Evolutionary conservation across 2,797 vertebrate species (phyloP), one percentile per base, ranked within the genome.

Genomic region (Lindbergichthys nudifrons): DNA sequence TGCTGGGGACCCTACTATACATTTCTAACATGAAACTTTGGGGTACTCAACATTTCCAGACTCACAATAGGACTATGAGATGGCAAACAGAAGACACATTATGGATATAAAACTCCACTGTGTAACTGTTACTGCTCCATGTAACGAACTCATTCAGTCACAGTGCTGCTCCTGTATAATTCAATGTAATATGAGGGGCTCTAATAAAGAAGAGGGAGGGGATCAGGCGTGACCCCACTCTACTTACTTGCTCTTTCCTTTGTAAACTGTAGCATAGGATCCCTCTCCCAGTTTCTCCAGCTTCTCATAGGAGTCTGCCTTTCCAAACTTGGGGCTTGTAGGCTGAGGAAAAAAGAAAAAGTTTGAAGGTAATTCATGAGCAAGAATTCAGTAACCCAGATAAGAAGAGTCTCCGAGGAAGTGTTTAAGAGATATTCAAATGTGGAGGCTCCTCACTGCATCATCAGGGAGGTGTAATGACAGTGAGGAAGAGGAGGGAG

Each of bases 231-330:
- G 57, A 76, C n/a, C 46, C 2, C 3, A 53, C 19, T 14, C 3
- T 51, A 95, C 98, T 96, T 93, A 99, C 98, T 98, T 99, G 98
- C 98, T 99, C 93, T 99, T 99, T 70, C 98, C 98, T 94, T 99
- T 99, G 94, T 98, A 99, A 45, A 99, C 98, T 13, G 97, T 99
- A 66, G 98, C 98, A 68, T 99, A 99, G 58, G 98, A 99, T 9
- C 98, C 98, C 87, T 99, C 98, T 68, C 98, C 98, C 58, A 99
- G 92, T 84, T 99, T 99, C 91, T 99, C 98, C 89, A 99, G 94
- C 91, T 98, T 99, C 87, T 99, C 98, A 16, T 99, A 99, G 0
- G 98, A 99, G 83, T 99, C 98, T 46, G 97, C 96, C 88, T 99
- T 99, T 80, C 98, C 98, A 92, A 99, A 99, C 92, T 98, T 99